Conservation (phyloP, 1,140 invertebrate species). For the Atopsyche davidsoni region DNA sequence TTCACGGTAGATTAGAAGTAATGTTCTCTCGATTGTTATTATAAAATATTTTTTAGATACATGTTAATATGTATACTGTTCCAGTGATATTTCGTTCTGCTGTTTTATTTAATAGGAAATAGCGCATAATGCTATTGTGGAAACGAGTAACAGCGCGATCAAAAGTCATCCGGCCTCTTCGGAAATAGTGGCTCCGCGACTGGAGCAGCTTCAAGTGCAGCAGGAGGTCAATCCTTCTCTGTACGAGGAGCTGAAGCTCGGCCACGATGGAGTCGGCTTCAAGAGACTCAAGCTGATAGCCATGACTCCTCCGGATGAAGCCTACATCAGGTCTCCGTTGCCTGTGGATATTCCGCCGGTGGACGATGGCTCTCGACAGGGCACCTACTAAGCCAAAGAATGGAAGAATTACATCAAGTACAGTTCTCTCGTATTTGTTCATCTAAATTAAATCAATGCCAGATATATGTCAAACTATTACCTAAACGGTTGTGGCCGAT, state of each 20-base stretch:
- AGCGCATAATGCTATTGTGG: conserved; percentile 32
- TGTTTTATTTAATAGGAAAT: conserved; percentile 1
- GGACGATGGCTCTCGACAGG: conserved; percentile 7
- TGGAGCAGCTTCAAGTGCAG: conserved; percentile 51
- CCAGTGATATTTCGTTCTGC: not conserved
- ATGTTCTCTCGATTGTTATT: no score
- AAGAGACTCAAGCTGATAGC: conserved; percentile 63
- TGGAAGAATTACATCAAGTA: no score
- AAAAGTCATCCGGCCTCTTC: conserved; percentile 35
- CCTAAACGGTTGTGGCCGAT: no score
- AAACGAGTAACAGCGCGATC: conserved; percentile 22
- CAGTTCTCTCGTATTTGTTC: no score
- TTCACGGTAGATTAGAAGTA: no score
- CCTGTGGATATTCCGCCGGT: conserved; percentile 3
- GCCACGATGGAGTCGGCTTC: conserved; percentile 71
- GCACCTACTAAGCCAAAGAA: conserved; percentile 19
- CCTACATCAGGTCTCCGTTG: not conserved
- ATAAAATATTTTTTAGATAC: no score
- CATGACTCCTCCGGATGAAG: conserved; percentile 22
- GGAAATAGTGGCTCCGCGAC: conserved; percentile 46
- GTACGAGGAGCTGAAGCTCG: conserved; percentile 73
- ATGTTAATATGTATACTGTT: no score
- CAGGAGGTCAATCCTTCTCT: conserved; percentile 65
- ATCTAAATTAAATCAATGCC: no score
- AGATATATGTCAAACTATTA: no score